Conservation (phyloP, 2,888 invertebrate genomes). For the Xanthorhoe spadicearia region DNA sequence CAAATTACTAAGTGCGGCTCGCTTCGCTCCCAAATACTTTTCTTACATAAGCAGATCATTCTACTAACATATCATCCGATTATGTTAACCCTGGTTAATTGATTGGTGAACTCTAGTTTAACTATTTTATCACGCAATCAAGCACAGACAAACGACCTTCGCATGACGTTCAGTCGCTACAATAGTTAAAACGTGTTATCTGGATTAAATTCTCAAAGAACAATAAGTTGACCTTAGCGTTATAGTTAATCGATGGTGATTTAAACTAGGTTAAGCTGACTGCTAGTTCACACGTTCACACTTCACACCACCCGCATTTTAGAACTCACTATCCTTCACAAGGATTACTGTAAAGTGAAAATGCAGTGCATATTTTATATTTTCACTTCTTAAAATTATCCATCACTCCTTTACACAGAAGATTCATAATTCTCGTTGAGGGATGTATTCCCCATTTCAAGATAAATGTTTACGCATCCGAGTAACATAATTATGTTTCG, state of each 20-base stretch:
- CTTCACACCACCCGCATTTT: background rate
- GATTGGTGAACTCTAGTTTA: background rate
- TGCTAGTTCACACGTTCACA: conserved; percentile 20
- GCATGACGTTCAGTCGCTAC: conserved; percentile 25
- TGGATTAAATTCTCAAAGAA: conserved; percentile 32
- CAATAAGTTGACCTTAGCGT: conserved; percentile 31
- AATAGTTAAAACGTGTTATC: conserved; percentile 36
- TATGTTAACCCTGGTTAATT: background rate
- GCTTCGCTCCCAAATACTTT: background rate
- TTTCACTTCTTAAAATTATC: too few species aligned
- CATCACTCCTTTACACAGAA: too few species aligned
- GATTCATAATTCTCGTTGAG: too few species aligned
- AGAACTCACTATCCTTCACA: background rate
- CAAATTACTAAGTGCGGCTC: background rate
- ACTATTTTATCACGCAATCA: conserved; percentile 16
- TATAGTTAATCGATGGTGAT: conserved; percentile 32
- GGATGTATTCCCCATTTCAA: too few species aligned
- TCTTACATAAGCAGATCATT: background rate
- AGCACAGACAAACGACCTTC: conserved; percentile 35
- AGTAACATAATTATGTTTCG: too few species aligned
- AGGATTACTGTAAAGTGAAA: background rate
- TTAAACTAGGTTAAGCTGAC: conserved; percentile 24
- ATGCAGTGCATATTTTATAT: too few species aligned
- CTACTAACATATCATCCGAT: background rate
- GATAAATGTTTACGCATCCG: too few species aligned